Percentiles rank a stretch among this genome's conserved stretches.
Conservation (phyloP, 2,888 invertebrate genomes). For the Chydorus sphaericus region DNA sequence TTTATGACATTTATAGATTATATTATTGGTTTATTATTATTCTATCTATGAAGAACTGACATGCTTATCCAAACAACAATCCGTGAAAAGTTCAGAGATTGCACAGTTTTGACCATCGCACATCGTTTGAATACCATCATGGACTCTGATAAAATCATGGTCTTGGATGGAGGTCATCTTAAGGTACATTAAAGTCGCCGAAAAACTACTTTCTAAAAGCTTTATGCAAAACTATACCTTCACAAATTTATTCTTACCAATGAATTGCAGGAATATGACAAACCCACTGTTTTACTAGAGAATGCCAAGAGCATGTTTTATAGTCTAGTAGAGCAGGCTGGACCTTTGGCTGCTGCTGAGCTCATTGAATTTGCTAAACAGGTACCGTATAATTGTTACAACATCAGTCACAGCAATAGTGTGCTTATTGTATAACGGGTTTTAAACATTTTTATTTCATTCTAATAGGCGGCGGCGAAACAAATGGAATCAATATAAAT, state of each 20-base stretch:
- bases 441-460: no score
- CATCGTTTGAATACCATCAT: conserved; percentile 16
- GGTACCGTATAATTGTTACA: no score
- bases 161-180: conserved; percentile 18
- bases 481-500: no score
- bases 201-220: no score
- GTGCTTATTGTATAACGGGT: no score
- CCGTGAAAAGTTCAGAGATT: conserved; percentile 13
- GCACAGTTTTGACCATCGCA: conserved; percentile 15
- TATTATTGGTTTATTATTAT: background rate
- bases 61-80: conserved; percentile 14
- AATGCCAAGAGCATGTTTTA: conserved; percentile 45
- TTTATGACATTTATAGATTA: background rate
- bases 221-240: background rate
- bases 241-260: background rate
- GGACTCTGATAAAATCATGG: conserved; percentile 14
- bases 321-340: conserved; percentile 52
- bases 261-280: conserved; percentile 46
- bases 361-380: conserved; percentile 2
- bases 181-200: no score
- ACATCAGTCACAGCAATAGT: no score
- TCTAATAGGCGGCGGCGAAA: no score
- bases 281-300: conserved; percentile 50
- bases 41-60: conserved; percentile 13
- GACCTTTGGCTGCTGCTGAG: conserved; percentile 39